Conservation (phyloP, 2,888 invertebrate species). For the Phragmatobia fuliginosa region DNA sequence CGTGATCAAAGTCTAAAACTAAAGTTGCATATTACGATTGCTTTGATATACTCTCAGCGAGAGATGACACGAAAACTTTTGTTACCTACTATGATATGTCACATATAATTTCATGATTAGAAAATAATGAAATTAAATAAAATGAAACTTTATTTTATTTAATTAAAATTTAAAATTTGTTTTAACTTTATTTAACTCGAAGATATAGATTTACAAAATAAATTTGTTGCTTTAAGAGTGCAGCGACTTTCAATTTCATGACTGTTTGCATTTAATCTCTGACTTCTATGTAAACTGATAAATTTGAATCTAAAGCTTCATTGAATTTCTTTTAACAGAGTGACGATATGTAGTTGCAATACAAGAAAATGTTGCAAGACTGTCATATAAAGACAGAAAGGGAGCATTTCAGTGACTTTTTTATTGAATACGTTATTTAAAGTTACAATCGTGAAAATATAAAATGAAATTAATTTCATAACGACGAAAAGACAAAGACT, state of each 20-base stretch:
- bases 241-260: not conserved
- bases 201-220: not conserved
- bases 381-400: not conserved
- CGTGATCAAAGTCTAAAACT: not conserved
- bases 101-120: too few species aligned
- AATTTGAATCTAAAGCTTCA: not conserved
- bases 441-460: not conserved
- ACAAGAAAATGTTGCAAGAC: not conserved
- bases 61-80: not conserved
- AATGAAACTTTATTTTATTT: too few species aligned
- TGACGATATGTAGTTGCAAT: not conserved
- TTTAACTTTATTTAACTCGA: not conserved
- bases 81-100: too few species aligned
- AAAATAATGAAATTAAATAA: too few species aligned
- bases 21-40: not conserved
- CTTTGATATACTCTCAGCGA: not conserved
- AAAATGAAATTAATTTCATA: not conserved
- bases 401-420: not conserved
- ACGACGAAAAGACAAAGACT: not conserved
- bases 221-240: not conserved
- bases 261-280: not conserved
- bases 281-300: not conserved
- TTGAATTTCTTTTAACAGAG: not conserved
- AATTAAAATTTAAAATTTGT: not conserved
- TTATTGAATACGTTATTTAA: not conserved